Evolutionary conservation across 2,797 vertebrate genomes (phyloP).

Genomic region (Steatocranus sp.): DNA sequence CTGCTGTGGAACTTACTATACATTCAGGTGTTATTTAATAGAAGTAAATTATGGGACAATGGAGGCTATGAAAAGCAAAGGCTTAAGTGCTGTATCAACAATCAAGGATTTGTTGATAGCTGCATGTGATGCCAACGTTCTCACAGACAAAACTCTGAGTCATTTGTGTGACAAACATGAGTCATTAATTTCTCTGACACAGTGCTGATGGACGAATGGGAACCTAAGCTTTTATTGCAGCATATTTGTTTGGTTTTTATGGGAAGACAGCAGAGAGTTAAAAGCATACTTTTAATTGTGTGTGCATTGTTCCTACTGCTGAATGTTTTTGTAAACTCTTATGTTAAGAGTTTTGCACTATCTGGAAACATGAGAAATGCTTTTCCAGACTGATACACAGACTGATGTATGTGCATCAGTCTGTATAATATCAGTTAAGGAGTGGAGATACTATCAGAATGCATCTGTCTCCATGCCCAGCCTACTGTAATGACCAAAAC

Average conservation of each 20-base stretch:
- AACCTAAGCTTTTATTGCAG: background rate
- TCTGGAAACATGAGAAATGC: background rate
- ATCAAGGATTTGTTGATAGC: constrained; percentile 9
- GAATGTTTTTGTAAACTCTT: background rate
- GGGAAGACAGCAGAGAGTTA: background rate
- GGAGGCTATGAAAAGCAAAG: background rate
- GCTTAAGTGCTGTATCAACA: background rate
- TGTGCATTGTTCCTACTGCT: background rate
- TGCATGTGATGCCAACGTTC: background rate
- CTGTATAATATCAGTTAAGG: background rate
- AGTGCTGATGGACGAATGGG: background rate
- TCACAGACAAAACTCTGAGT: background rate
- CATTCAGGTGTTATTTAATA: constrained; percentile 30
- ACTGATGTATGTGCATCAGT: background rate
- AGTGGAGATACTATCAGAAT: background rate
- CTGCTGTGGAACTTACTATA: background rate
- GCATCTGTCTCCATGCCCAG: background rate
- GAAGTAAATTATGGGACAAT: background rate
- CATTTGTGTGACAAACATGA: background rate
- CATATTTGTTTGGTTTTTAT: background rate
- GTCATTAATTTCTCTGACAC: background rate
- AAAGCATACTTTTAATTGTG: background rate
- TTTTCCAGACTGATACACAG: background rate
- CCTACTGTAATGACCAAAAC: background rate
- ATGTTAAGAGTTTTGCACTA: background rate